These are phyloP conservation scores for Oeneis ivallda DNA, from an alignment of 2,888 invertebrate genomes.

Conservation along the genomic window DNA sequence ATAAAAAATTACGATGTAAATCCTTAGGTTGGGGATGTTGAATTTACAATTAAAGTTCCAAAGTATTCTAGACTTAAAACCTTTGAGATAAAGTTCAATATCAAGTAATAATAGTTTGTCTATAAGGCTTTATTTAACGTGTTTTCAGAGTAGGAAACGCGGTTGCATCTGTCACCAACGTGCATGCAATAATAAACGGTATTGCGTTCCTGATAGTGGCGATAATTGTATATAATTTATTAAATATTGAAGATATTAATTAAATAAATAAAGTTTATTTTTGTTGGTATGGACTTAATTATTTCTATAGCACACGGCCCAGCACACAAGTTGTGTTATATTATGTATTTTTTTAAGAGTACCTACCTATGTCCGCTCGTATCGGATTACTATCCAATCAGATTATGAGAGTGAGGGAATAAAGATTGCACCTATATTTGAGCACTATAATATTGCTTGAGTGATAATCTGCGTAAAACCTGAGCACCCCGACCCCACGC, in stretches of 20 bases:
- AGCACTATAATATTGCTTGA: too few relatives aligned
- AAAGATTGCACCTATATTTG: too few relatives aligned
- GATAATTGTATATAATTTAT: slow-evolving; percentile 31
- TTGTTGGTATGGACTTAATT: slow-evolving; percentile 1
- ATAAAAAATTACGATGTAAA: slow-evolving; percentile 11
- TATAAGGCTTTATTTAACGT: slow-evolving; percentile 5
- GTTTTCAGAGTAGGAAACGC: slow-evolving; percentile 16
- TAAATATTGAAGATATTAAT: slow-evolving; percentile 14
- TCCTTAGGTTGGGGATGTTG: slow-evolving; percentile 6
- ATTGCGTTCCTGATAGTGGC: slow-evolving; percentile 28
- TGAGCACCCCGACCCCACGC: too few relatives aligned
- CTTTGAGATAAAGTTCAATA: not conserved
- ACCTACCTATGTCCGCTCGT: too few relatives aligned
- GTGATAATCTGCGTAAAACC: too few relatives aligned
- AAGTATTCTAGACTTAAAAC: not conserved
- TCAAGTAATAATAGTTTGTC: not conserved
- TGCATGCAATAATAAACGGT: slow-evolving; percentile 38
- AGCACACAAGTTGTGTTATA: not conserved
- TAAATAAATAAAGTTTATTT: slow-evolving; percentile 3
- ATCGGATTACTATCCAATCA: too few relatives aligned
- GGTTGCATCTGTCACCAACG: slow-evolving; percentile 34
- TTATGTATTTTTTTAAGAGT: not conserved
- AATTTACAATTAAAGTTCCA: slow-evolving; percentile 1
- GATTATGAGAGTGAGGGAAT: too few relatives aligned
- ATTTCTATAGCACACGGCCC: not conserved